Evolutionary conservation across 2,797 vertebrate species (phyloP), one percentile per base, ranked within the genome.

Genomic region (Ataeniobius toweri): DNA sequence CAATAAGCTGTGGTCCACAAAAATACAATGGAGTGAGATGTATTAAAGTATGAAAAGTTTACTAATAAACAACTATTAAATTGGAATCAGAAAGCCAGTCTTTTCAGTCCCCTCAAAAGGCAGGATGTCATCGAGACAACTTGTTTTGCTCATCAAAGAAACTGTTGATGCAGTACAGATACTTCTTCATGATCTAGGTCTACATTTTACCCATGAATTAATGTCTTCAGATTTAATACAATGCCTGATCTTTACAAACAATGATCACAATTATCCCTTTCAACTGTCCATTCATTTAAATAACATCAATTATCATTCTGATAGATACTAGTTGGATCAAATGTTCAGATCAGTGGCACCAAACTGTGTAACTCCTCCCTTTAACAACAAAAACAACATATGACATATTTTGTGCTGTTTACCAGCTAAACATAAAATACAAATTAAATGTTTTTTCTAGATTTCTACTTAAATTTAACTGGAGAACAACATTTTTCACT

Each of bases 141-240:
- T 75, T 20, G 61, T 20, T n/a, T 12, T 71, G 7, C 44, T 72
- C 53, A 79, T 74, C 16, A 68, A 77, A 81, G 26, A 41, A 26
- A 76, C 5, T 68, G 53, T 82, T 76, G 80, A 83, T 48, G 72
- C 46, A 39, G 73, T 39, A 36, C 8, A 73, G 68, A 79, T 28
- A 75, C 75, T 28, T 75, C 55, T 75, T 77, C 3, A 58, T 73
- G 36, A 55, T 59, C 72, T 7, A 68, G 53, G 12, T 61, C 44
- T 0, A 78, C 39, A 28, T 0, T 80, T 83, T 79, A 77, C 82
- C 82, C 72, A 86, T 79, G 72, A 80, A 82, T 77, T 13, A 46
- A 59, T 80, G 41, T 50, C 16, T 72, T 80, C 46, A 44, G 78
- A 81, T 41, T 3, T 61, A 84, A 78, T 28, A 2, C 53, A 84